Conservation (phyloP, 2,113 vertebrate genomes). For the Pungitius pungitius region DNA sequence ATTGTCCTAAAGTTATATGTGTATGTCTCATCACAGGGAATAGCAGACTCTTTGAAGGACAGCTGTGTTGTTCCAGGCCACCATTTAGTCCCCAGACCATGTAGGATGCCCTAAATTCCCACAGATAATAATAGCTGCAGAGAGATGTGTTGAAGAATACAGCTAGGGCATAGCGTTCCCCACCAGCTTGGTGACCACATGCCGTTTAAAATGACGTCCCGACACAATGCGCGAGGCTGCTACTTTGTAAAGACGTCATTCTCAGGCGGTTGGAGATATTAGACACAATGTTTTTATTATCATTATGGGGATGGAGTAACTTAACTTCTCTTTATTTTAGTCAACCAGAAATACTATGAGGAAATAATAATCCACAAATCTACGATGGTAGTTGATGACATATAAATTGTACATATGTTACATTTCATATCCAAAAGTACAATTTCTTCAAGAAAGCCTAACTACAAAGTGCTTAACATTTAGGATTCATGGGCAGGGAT, state of each 20-base stretch:
- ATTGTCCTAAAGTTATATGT: neutral
- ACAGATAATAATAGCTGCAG: constrained; percentile 76
- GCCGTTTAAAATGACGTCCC: constrained; percentile 32
- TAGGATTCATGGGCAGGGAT: too few species aligned
- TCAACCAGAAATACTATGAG: neutral
- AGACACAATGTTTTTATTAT: neutral
- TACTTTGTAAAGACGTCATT: constrained; percentile 5
- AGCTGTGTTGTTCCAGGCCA: constrained; percentile 74
- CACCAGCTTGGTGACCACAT: constrained; percentile 36
- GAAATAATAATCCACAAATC: constrained; percentile 2
- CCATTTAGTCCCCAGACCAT: constrained; percentile 62
- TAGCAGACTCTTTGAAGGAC: constrained; percentile 37
- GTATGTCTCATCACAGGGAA: neutral
- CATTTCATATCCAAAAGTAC: too few species aligned
- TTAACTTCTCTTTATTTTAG: neutral
- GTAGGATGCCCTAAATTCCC: constrained; percentile 72
- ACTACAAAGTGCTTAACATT: too few species aligned
- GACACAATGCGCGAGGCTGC: constrained; percentile 4
- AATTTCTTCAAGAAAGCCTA: too few species aligned
- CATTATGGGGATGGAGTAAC: neutral
- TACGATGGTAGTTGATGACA: constrained; percentile 9
- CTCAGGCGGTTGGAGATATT: neutral
- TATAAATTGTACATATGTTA: neutral
- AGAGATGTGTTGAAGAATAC: constrained; percentile 50
- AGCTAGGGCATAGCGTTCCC: constrained; percentile 42